Evolutionary conservation across 2,113 vertebrate species (phyloP).

Genomic region (Odocoileus hemionus): DNA sequence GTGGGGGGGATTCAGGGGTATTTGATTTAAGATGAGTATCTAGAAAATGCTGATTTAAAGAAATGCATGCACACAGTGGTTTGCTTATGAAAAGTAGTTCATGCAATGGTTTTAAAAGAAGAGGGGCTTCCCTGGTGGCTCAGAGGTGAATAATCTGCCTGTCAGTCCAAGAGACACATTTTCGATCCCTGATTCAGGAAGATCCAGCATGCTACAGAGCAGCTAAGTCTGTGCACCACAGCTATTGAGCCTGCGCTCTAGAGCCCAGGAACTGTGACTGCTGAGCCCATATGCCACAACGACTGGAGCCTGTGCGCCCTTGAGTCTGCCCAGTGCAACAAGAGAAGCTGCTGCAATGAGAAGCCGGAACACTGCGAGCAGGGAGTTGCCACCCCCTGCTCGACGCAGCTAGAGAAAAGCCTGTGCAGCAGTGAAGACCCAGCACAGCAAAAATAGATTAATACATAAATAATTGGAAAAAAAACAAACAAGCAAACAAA

Average conservation of each 20-base stretch:
- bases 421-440: background rate
- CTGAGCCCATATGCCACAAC: background rate
- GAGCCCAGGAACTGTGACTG: background rate
- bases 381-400: background rate
- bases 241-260: background rate
- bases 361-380: accelerated
- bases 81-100: constrained; percentile 53
- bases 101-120: background rate
- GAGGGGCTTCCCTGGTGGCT: background rate
- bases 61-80: constrained; percentile 8
- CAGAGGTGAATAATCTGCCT: background rate
- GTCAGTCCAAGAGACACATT: background rate
- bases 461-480: background rate
- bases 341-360: background rate
- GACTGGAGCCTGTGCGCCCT: background rate
- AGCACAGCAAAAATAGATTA: background rate
- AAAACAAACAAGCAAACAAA: background rate
- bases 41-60: constrained; percentile 38
- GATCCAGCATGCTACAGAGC: background rate
- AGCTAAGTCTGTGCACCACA: background rate
- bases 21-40: constrained; percentile 40
- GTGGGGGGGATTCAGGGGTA: background rate
- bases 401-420: background rate
- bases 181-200: background rate
- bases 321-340: background rate